Evolutionary conservation across 2,797 vertebrate species (phyloP).

Genomic region (Saxicola maurus): DNA sequence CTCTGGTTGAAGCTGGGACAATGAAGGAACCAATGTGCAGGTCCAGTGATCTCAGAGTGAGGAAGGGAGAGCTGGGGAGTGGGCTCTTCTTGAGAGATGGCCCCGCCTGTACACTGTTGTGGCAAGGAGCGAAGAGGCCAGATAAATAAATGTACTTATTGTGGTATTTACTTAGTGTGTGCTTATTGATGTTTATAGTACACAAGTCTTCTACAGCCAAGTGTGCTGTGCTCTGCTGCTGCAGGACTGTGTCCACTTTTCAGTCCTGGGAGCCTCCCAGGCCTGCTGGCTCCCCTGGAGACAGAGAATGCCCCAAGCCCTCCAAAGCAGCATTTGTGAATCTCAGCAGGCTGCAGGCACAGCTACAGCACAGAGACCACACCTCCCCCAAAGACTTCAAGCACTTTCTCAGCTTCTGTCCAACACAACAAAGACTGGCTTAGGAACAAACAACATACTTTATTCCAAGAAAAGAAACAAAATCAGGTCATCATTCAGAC

Average conservation of each 20-base stretch:
- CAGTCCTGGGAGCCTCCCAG: neutral
- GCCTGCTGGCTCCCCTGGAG: neutral
- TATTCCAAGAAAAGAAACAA: neutral
- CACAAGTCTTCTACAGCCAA: neutral
- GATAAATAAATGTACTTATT: slow-evolving; percentile 17
- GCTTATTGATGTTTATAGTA: neutral
- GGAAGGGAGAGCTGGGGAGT: neutral
- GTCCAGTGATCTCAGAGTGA: neutral
- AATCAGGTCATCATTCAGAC: neutral
- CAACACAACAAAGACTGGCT: neutral
- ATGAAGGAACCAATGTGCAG: rapidly evolving
- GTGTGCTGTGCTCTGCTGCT: neutral
- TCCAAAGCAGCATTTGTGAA: neutral
- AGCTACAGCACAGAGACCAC: neutral
- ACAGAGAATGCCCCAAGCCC: neutral
- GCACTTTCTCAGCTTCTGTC: neutral
- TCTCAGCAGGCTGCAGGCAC: neutral
- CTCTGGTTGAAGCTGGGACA: neutral
- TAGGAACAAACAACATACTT: neutral
- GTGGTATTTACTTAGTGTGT: neutral
- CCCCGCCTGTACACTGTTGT: too few relatives aligned
- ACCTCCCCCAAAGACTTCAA: neutral
- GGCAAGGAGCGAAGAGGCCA: neutral
- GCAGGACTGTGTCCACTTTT: neutral
- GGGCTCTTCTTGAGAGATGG: neutral